Percentiles rank a stretch among this genome's conserved stretches.
phyloP scores from a whole-genome alignment of 2,888 invertebrate genomes.

The Ormyrus nitidulus region DNA sequence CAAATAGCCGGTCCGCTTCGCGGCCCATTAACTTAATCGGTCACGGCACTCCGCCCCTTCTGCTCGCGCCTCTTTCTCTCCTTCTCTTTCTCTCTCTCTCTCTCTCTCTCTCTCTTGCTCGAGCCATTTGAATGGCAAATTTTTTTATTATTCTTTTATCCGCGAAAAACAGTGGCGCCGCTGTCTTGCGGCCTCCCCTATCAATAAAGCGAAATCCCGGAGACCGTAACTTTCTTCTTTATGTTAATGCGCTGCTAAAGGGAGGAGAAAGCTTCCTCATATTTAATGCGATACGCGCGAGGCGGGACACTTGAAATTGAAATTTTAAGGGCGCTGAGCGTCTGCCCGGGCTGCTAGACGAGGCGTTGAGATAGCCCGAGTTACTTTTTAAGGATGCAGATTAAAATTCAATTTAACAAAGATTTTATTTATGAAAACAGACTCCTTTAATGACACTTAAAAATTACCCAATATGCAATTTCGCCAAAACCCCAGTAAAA shows the following conservation, averaged over 20 bases:
- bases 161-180: slow-evolving; percentile 4
- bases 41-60: slow-evolving; percentile 57
- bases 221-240: slow-evolving; percentile 3
- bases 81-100: slow-evolving; percentile 35
- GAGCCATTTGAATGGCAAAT: slow-evolving; percentile 68
- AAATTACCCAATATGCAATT: too few species aligned
- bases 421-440: too few species aligned
- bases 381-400: not conserved
- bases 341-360: not conserved
- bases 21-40: slow-evolving; percentile 68
- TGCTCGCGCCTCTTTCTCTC: slow-evolving; percentile 36
- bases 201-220: slow-evolving; percentile 25
- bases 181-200: not conserved
- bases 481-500: too few species aligned
- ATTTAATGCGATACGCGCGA: slow-evolving; percentile 6
- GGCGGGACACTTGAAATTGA: not conserved
- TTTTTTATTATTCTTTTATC: slow-evolving; percentile 60
- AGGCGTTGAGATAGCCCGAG: not conserved
- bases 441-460: too few species aligned
- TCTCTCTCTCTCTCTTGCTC: slow-evolving; percentile 23
- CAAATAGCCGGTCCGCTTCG: slow-evolving; percentile 66
- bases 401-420: not conserved
- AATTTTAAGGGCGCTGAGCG: not conserved
- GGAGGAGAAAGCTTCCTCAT: not conserved
- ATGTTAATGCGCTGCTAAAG: not conserved